phyloP scores from a whole-genome alignment of 2,113 vertebrate genomes.

The Ginglymostoma cirratum region DNA sequence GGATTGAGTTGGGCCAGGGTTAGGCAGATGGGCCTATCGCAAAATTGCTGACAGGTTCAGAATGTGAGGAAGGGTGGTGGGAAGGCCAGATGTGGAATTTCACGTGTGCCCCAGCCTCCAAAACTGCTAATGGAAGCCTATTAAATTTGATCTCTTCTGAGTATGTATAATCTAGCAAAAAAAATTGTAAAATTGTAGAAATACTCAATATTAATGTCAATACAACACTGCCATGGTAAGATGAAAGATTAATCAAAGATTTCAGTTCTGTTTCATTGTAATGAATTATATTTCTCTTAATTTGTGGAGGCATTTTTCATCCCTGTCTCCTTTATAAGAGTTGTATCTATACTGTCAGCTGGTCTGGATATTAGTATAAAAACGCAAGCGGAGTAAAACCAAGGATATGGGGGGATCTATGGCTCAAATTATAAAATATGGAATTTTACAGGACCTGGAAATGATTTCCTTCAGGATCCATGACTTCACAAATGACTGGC shows the following conservation, averaged over 20 bases:
- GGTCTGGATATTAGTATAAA: background rate
- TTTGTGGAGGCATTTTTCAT: background rate
- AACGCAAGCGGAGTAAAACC: background rate
- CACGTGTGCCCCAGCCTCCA: background rate
- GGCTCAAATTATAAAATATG: background rate
- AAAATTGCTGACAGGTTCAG: background rate
- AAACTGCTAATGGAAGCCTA: background rate
- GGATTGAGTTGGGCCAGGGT: background rate
- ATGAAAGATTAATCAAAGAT: background rate
- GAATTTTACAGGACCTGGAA: conserved; percentile 66
- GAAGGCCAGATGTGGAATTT: background rate
- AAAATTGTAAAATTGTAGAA: background rate
- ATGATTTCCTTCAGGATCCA: conserved; percentile 70
- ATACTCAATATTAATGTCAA: background rate
- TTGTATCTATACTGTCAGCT: background rate
- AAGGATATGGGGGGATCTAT: background rate
- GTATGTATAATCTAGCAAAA: background rate
- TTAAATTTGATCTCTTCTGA: background rate
- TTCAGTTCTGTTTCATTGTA: background rate
- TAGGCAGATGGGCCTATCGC: too few relatives aligned
- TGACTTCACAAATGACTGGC: conserved; percentile 62
- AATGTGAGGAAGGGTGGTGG: background rate
- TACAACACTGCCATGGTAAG: background rate
- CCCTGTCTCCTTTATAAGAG: background rate
- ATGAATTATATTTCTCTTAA: background rate